These are phyloP conservation scores for Ochotona princeps DNA, from an alignment of 2,113 vertebrate genomes.

Conservation along the genomic window DNA sequence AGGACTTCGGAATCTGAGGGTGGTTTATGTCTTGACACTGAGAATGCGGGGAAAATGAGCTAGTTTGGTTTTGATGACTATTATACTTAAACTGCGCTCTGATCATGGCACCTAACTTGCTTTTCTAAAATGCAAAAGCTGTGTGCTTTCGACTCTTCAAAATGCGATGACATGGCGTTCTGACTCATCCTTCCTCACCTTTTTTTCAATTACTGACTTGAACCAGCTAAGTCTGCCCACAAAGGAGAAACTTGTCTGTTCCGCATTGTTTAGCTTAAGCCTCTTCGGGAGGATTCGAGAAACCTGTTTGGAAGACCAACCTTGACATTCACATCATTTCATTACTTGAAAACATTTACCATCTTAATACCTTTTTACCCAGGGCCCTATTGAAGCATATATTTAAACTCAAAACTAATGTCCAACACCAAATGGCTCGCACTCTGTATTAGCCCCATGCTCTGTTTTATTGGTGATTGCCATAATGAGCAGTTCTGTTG, in stretches of 20 bases:
- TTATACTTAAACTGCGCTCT: background rate
- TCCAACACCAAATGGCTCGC: background rate
- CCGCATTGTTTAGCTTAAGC: slow-evolving; percentile 9
- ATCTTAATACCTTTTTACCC: background rate
- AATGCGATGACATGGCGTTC: background rate
- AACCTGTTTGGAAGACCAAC: slow-evolving; percentile 37
- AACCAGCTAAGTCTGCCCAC: slow-evolving; percentile 33
- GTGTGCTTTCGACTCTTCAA: background rate
- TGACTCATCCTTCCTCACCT: slow-evolving; percentile 60
- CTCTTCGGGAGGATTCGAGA: background rate
- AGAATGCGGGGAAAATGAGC: background rate
- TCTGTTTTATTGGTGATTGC: background rate
- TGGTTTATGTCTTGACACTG: background rate
- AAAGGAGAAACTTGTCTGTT: slow-evolving; percentile 43
- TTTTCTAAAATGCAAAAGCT: background rate
- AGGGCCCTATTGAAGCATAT: background rate
- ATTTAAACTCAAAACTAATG: background rate
- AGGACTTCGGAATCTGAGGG: background rate
- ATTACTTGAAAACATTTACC: background rate
- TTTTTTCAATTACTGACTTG: slow-evolving; percentile 46
- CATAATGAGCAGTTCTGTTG: background rate
- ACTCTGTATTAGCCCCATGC: background rate
- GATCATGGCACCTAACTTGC: background rate
- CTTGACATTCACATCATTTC: background rate
- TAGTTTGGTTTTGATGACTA: background rate